Conservation (phyloP, 2,113 vertebrate species). For the Apaloderma vittatum region DNA sequence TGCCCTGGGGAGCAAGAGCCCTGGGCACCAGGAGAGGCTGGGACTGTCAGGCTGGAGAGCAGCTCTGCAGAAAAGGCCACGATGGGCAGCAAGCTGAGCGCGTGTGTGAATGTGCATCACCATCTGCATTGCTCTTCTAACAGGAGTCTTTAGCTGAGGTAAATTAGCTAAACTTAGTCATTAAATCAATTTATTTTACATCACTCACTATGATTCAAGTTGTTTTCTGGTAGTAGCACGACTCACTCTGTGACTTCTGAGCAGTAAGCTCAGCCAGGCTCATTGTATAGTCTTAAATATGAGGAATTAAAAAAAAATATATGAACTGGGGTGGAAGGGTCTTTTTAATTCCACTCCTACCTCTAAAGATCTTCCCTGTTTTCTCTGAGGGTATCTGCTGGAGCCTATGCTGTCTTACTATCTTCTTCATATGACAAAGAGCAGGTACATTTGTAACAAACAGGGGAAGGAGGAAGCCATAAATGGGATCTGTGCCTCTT, state of each 20-base stretch:
- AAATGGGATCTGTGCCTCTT: not conserved
- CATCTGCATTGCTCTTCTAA: not conserved
- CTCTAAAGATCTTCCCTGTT: not conserved
- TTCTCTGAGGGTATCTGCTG: not conserved
- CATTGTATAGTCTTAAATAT: not conserved
- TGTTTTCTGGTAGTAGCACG: not conserved
- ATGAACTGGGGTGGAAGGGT: not conserved
- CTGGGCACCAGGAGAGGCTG: not conserved
- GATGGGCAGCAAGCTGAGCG: not conserved
- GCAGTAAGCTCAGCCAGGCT: not conserved
- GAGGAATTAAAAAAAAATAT: not conserved
- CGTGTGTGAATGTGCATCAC: rapidly evolving
- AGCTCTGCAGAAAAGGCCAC: not conserved
- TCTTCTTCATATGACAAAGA: not conserved
- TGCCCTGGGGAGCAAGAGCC: not conserved
- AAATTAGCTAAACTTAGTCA: not conserved
- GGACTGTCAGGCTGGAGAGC: not conserved
- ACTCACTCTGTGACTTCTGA: not conserved
- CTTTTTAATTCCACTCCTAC: not conserved
- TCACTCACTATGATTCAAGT: not conserved
- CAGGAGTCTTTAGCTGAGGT: not conserved
- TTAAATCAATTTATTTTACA: not conserved
- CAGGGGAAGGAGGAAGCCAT: not conserved
- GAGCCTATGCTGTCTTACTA: not conserved
- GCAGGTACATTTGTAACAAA: no score